Percentiles rank a stretch among this genome's conserved stretches.
These are phyloP conservation scores for Eidolon dupreanum DNA, from an alignment of 2,797 vertebrate genomes.

Conservation along the genomic window DNA sequence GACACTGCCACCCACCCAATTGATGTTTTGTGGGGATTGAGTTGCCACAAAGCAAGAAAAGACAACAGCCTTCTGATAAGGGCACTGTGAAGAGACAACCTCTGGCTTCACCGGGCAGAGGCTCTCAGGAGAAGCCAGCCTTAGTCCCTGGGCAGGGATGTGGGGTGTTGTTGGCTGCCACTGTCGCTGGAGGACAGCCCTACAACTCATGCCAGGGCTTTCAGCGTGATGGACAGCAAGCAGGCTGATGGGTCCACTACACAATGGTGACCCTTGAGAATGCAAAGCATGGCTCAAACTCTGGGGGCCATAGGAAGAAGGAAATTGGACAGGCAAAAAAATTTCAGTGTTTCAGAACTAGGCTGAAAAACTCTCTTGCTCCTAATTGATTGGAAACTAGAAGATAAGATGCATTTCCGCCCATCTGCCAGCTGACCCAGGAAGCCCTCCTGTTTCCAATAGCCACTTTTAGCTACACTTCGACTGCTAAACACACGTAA, in stretches of 20 bases:
- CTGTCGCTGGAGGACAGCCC: neutral
- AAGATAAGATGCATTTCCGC: neutral
- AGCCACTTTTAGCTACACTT: neutral
- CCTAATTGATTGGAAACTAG: neutral
- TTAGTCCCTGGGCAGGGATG: fast-evolving
- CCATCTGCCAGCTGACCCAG: constrained; percentile 18
- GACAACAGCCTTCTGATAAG: neutral
- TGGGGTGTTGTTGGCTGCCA: neutral
- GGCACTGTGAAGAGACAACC: neutral
- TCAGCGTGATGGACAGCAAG: neutral
- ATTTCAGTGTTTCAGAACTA: neutral
- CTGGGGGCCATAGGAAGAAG: neutral
- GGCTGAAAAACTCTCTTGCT: neutral
- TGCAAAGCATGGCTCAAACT: neutral
- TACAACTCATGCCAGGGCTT: neutral
- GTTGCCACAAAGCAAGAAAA: neutral
- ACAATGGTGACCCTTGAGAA: neutral
- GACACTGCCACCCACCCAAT: neutral
- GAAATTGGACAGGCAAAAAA: neutral
- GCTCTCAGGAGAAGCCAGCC: neutral
- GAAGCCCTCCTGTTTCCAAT: neutral
- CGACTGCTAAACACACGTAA: neutral
- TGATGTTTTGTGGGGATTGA: neutral
- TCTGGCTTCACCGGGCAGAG: neutral
- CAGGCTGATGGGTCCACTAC: neutral